Percentiles rank a stretch among this genome's conserved stretches.
phyloP scores from a whole-genome alignment of 2,113 vertebrate species.

The Anser cygnoides region DNA sequence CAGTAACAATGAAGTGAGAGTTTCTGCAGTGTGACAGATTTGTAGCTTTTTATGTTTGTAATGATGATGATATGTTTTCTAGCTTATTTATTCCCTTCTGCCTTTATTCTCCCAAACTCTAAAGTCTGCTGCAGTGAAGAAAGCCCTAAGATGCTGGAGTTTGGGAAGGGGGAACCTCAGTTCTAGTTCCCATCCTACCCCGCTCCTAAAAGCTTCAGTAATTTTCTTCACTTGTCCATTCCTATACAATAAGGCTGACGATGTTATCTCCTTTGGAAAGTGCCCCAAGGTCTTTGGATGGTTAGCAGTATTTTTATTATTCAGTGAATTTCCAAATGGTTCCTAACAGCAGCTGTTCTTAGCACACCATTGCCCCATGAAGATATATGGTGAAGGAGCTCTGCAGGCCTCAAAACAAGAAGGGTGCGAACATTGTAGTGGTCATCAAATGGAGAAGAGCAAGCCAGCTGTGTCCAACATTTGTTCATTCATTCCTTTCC shows the following conservation, averaged over 20 bases:
- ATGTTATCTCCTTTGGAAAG: not conserved
- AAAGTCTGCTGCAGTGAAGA: constrained; percentile 41
- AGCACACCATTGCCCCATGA: not conserved
- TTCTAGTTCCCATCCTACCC: not conserved
- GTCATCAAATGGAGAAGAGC: not conserved
- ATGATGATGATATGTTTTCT: constrained; percentile 77
- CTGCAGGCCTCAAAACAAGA: not conserved
- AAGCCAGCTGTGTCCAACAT: not conserved
- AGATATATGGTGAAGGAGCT: not conserved
- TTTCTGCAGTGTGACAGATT: constrained; percentile 79
- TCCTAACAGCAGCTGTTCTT: not conserved
- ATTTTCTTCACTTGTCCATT: not conserved
- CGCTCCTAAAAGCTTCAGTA: not conserved
- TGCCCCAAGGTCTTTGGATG: not conserved
- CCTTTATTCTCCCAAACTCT: constrained; percentile 48
- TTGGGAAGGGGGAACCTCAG: not conserved
- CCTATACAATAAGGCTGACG: not conserved
- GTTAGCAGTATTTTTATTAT: not conserved
- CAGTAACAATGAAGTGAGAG: constrained; percentile 77
- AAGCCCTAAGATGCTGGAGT: constrained; percentile 32
- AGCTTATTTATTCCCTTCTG: constrained; percentile 71
- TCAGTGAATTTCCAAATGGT: not conserved
- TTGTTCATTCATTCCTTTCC: not conserved
- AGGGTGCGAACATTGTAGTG: not conserved
- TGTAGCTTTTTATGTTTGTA: constrained; percentile 81